Evolutionary conservation across 2,888 invertebrate genomes (phyloP), one percentile per base, ranked within the genome.

Genomic region (Orchesellides sinensis): DNA sequence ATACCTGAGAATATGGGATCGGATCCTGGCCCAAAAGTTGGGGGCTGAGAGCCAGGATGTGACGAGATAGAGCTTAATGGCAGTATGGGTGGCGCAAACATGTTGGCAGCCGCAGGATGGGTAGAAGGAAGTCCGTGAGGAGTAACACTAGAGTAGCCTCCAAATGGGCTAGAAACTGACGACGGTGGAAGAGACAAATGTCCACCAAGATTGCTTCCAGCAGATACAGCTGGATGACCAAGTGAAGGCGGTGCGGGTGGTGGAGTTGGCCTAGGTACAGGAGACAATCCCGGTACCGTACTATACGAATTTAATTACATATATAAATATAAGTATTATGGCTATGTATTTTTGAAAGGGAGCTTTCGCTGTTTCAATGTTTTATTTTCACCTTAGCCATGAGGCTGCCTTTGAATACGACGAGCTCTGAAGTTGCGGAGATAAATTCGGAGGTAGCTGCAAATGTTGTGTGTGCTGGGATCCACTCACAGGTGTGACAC

Each of bases 401-500:
- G 87, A 87, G 27, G 87, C 87, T 19, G 88, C 87, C 75, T 88
- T 87, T n/a, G 85, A 85, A 61, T 86, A 86, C 1, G 87, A 85
- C 19, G 81, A 86, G 83, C 83, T 87, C 54, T 86, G 86, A 77
- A 88, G 66, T 59, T 83, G 83, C 61, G 88, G 87, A 3, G 88
- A 88, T 27, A 88, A 56, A 49, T 85, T 88, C 2, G 88, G 86
- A 23, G 87, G 87, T 25, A 87, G 80, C 27, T 83, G 85, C 21
- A 84, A 80, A 25, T 87, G 87, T 19, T 82, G 70, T 19, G 84
- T 47, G 21, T 61, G 59, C 49, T 84, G 84, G 29, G 81, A 79
- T 63, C 86, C 90, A 85, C 93, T 92, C 84, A 92, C 92, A 19
- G 93, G 92, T 86, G 93, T 93, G 89, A 93, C 91, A 90, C 93